phyloP scores from a whole-genome alignment of 2,113 vertebrate genomes.

The Labeo catla region DNA sequence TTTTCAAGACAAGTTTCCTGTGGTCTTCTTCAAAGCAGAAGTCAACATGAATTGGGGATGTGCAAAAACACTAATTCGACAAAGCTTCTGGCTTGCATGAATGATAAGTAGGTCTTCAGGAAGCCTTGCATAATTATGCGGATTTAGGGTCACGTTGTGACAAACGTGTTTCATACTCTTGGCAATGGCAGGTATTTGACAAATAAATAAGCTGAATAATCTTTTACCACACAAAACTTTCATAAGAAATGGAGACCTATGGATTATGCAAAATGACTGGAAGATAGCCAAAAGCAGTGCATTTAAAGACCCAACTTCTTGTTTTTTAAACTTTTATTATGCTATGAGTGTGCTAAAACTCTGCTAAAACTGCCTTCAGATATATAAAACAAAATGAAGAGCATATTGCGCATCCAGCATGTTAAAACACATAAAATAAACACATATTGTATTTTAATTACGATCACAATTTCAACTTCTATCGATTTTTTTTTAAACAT shows the following conservation, averaged over 20 bases:
- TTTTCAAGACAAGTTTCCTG: not conserved
- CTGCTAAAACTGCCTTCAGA: not conserved
- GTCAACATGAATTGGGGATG: not conserved
- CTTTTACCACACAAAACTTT: not conserved
- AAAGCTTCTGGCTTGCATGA: not conserved
- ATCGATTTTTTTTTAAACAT: too few relatives aligned
- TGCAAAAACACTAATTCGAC: not conserved
- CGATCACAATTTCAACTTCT: too few relatives aligned
- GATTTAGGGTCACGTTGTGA: not conserved
- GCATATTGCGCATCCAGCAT: not conserved
- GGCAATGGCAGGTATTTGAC: not conserved
- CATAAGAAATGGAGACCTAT: not conserved
- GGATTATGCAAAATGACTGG: not conserved
- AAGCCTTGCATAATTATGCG: not conserved
- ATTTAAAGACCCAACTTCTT: not conserved
- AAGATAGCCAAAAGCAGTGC: not conserved
- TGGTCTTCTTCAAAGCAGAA: slow-evolving; percentile 22
- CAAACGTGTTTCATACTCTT: not conserved
- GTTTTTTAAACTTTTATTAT: not conserved
- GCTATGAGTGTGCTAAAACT: not conserved
- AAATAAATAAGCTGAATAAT: not conserved
- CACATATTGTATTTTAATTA: too few relatives aligned
- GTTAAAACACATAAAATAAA: not conserved
- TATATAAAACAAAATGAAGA: not conserved
- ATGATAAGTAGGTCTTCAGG: not conserved